Conservation (phyloP, 2,113 vertebrate species). For the Zosterops lateralis region DNA sequence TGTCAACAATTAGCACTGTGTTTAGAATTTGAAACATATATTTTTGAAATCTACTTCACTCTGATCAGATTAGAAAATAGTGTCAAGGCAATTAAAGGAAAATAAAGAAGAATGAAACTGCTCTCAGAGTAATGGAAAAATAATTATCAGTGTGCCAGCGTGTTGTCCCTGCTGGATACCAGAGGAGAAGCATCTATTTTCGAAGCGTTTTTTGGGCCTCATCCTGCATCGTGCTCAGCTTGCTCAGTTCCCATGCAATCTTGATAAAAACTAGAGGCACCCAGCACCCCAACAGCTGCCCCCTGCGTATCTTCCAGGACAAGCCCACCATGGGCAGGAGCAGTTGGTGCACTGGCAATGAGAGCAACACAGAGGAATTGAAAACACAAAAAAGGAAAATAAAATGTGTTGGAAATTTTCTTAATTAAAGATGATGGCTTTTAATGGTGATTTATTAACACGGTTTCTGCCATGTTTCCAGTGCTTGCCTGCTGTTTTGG, state of each 20-base stretch:
- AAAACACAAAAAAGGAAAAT: not conserved
- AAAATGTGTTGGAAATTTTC: not conserved
- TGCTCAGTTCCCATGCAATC: not conserved
- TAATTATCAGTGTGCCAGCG: not conserved
- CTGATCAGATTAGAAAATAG: slow-evolving; percentile 8
- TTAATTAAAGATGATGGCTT: not conserved
- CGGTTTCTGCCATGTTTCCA: not conserved
- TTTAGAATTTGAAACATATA: not conserved
- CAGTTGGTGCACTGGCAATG: not conserved
- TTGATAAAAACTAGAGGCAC: not conserved
- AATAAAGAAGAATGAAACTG: slow-evolving; percentile 32
- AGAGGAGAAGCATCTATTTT: slow-evolving; percentile 9
- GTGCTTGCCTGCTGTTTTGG: not conserved
- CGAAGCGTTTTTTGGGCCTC: not conserved
- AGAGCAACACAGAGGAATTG: not conserved
- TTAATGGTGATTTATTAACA: not conserved
- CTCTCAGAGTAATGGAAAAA: slow-evolving; percentile 38
- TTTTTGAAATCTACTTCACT: not conserved
- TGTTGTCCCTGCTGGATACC: not conserved
- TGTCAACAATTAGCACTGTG: not conserved
- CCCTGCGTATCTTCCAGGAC: not conserved
- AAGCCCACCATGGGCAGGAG: not conserved
- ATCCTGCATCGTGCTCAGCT: not conserved
- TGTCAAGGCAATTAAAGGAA: slow-evolving; percentile 16
- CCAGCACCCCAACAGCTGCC: not conserved